A percentile compares a stretch with the other conserved stretches of the same genome.
Conservation (phyloP, 2,888 invertebrate species). For the Tubiluchus corallicola region DNA sequence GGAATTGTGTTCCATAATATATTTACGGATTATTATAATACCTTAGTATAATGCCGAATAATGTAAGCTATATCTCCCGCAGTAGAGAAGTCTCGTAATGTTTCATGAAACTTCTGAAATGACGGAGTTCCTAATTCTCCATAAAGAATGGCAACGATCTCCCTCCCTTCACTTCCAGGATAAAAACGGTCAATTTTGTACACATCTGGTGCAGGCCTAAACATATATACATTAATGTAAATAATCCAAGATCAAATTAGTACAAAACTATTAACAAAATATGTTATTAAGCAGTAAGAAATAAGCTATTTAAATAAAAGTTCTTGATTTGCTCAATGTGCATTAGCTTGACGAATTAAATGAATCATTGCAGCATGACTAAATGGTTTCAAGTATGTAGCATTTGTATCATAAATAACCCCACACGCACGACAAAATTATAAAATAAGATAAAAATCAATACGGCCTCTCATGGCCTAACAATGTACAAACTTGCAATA, state of each 20-base stretch:
- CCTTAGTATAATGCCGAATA: slow-evolving; percentile 65
- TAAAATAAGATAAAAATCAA: too few species aligned
- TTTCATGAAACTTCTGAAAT: slow-evolving; percentile 52
- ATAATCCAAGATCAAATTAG: slow-evolving; percentile 8
- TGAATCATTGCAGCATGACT: too few species aligned
- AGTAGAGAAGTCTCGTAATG: slow-evolving; percentile 46
- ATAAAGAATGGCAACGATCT: slow-evolving; percentile 49
- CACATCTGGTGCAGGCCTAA: slow-evolving; percentile 35
- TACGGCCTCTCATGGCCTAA: too few species aligned
- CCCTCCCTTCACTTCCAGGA: slow-evolving; percentile 44
- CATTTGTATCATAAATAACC: too few species aligned
- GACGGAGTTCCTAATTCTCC: slow-evolving; percentile 62
- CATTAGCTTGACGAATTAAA: too few species aligned
- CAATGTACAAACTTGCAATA: too few species aligned
- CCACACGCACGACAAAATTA: too few species aligned
- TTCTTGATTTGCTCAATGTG: too few species aligned
- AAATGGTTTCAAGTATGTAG: too few species aligned
- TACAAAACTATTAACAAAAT: too few species aligned
- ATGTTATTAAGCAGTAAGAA: slow-evolving; percentile 7
- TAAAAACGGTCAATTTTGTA: slow-evolving; percentile 69
- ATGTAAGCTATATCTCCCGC: slow-evolving; percentile 60
- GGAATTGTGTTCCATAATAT: too few species aligned
- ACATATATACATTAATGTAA: slow-evolving; percentile 9
- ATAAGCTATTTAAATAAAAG: too few species aligned
- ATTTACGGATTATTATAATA: slow-evolving; percentile 30